Conservation (phyloP, 2,797 vertebrate species). For the Huso huso region DNA sequence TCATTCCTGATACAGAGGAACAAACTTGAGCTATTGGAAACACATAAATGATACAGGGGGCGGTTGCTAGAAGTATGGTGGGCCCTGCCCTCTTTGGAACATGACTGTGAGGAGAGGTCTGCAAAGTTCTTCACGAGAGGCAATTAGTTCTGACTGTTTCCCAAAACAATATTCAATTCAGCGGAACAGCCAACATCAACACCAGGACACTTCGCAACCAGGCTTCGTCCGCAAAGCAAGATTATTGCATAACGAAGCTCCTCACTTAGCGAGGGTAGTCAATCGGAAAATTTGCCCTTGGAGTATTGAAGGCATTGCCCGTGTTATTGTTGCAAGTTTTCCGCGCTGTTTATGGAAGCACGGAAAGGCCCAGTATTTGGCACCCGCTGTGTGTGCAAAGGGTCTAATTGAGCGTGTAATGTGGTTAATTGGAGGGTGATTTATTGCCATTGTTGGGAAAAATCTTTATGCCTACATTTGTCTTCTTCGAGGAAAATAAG, state of each 20-base stretch:
- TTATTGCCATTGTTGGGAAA: slow-evolving; percentile 44
- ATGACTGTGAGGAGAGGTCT: too few relatives aligned
- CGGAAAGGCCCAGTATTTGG: slow-evolving; percentile 19
- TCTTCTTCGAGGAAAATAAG: slow-evolving; percentile 26
- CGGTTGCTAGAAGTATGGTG: too few relatives aligned
- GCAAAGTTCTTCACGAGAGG: too few relatives aligned
- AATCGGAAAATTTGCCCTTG: background rate
- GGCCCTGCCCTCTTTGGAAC: too few relatives aligned
- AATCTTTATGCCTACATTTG: slow-evolving; percentile 34
- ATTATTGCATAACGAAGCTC: background rate
- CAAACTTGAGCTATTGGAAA: too few relatives aligned
- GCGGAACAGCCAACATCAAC: slow-evolving; percentile 1
- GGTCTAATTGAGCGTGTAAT: slow-evolving; percentile 66
- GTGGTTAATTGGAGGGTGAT: slow-evolving; percentile 57
- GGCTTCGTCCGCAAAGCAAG: slow-evolving; percentile 8
- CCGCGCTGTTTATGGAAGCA: background rate
- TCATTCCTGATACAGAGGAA: too few relatives aligned
- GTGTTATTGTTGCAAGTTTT: slow-evolving; percentile 8
- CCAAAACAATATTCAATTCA: background rate
- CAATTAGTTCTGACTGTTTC: background rate
- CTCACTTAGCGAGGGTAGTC: slow-evolving; percentile 1
- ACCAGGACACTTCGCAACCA: slow-evolving; percentile 3
- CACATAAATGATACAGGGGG: too few relatives aligned
- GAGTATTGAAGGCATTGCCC: slow-evolving; percentile 10
- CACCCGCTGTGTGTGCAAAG: slow-evolving; percentile 33